These are phyloP conservation scores for Diadophis punctatus DNA, from an alignment of 2,113 vertebrate species.

Conservation along the genomic window DNA sequence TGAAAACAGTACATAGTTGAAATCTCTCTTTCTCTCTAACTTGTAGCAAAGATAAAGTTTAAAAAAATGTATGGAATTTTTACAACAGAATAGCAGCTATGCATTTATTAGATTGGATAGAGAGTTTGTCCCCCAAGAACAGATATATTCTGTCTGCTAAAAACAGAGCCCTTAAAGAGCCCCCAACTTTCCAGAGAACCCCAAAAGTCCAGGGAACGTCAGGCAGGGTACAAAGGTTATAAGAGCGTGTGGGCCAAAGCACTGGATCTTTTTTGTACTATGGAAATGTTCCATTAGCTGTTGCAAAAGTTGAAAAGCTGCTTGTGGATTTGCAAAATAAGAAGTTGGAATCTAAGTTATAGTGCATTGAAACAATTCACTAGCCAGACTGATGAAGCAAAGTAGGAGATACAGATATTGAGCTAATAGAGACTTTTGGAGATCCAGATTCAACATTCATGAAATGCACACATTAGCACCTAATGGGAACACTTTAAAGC, in stretches of 20 bases:
- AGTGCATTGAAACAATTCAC: background rate
- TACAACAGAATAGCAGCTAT: background rate
- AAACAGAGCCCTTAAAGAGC: background rate
- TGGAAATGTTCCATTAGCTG: background rate
- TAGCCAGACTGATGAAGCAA: background rate
- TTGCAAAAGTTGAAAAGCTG: background rate
- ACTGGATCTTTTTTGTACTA: background rate
- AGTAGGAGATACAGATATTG: background rate
- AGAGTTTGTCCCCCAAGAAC: background rate
- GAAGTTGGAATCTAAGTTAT: background rate
- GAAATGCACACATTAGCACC: background rate
- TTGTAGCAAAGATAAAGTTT: background rate
- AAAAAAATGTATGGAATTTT: background rate
- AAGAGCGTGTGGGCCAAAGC: background rate
- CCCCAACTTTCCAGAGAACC: background rate
- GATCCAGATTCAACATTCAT: background rate
- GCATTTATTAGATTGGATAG: background rate
- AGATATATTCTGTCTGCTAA: background rate
- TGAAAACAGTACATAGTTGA: background rate
- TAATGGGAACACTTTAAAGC: background rate
- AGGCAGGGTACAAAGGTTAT: background rate
- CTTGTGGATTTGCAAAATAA: background rate
- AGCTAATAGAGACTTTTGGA: background rate
- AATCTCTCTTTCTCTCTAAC: background rate
- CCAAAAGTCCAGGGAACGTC: background rate